Evolutionary conservation across 2,888 invertebrate species (phyloP), one percentile per base, ranked within the genome.

Genomic region (Mythimna ferrago): DNA sequence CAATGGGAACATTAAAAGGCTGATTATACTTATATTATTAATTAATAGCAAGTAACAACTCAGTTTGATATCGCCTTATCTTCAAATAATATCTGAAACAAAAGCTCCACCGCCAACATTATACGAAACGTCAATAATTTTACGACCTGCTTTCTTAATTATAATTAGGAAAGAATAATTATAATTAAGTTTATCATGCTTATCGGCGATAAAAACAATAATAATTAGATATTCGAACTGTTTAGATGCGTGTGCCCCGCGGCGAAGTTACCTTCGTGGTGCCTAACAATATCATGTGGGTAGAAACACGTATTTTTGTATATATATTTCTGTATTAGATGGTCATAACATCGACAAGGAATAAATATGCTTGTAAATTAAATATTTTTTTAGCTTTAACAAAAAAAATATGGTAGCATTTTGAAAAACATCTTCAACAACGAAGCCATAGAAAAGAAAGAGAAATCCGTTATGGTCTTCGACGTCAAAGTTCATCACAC

Each of bases 101-200:
- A 77, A 73, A 63, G 62, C 61, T 10, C 57, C 48, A 60, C 65
- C 62, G 60, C 32, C 69, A 53, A 53, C 51, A 48, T 53, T 51
- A 53, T 19, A 53, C 19, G 68, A 73, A 63, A 71, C 62, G 32
- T 41, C 76, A 73, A 74, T 76, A 66, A 74, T 58, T 71, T 83
- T 64, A 76, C 70, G 51, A 70, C 48, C 21, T 21, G 26, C 67
- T 80, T 83, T 71, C 74, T 73, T 64, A 67, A 74, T 84, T 76
- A 63, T 81, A 85, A 81, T 81, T 83, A 83, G 71, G 62, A 73
- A 76, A 72, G 54, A 76, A 71, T 60, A 75, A 76, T 74, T 78
- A 74, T 85, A 80, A 80, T 83, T 78, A 80, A 65, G 56, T 80
- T 76, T 78, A 75, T 78, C 62, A 65, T 76, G 62, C 58, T 66